phyloP scores from a whole-genome alignment of 2,797 vertebrate species.

The Phrynocephalus forsythii region DNA sequence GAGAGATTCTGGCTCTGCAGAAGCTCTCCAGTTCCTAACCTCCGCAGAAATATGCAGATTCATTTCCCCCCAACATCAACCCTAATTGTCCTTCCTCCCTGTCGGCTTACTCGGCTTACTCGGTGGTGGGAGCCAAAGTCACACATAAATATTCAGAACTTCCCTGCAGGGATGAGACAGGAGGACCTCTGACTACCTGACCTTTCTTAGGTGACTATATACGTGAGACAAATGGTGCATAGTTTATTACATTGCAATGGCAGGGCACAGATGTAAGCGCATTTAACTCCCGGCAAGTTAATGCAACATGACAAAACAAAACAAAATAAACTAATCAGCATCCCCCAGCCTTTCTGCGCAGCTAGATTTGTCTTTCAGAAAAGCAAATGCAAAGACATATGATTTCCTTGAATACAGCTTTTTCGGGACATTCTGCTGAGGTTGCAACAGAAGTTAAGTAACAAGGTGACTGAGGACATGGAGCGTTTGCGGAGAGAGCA shows the following conservation, averaged over 20 bases:
- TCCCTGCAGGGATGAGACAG: not conserved
- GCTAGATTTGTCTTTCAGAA: conserved; percentile 28
- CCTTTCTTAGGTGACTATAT: conserved; percentile 31
- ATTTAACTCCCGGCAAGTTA: not conserved
- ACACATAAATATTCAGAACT: conserved; percentile 47
- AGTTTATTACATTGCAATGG: conserved; percentile 29
- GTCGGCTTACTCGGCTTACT: conserved; percentile 17
- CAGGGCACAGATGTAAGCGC: conserved; percentile 8
- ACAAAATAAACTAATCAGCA: conserved; percentile 3
- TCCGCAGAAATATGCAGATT: not conserved
- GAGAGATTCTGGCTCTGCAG: not conserved
- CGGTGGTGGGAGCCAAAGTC: conserved; percentile 1
- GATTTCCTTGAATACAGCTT: conserved; percentile 10
- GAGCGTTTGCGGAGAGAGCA: not conserved
- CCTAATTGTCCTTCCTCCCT: conserved; percentile 16
- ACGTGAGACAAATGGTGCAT: not conserved
- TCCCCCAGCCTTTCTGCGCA: not conserved
- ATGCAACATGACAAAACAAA: conserved; percentile 48
- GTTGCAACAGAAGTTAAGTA: not conserved
- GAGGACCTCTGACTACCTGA: not conserved
- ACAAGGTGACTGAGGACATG: not conserved
- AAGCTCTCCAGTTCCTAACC: not conserved
- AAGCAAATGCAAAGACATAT: conserved; percentile 46
- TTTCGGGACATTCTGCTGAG: conserved; percentile 2
- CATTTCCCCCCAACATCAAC: not conserved